Base-by-base conservation (phyloP, 2,888 invertebrate species). In the Torymus aiolomorphi region DNA sequence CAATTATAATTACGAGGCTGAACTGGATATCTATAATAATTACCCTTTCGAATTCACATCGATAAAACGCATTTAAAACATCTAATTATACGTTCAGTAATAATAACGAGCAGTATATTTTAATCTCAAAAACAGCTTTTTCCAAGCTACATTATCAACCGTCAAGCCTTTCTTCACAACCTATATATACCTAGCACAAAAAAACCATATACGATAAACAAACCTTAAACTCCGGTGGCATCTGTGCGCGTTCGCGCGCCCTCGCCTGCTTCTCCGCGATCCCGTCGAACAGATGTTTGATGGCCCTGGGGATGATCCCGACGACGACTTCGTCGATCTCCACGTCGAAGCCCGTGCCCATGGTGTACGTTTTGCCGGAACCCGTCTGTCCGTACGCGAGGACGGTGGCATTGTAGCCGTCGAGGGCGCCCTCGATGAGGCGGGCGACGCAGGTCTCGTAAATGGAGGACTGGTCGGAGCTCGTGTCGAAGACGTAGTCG, bases 381-480 rank as follows among this genome's bases (percentile, higher is more conserved):
- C 99, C 99, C 66, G 99, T 99, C 95, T 97, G 92, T 12, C 90
- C 90, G 63, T 90, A 90, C 0, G 99, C 99, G 86, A 99, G 93
- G 61, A 99, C 97, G 13, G 99, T 99, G 16, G 98, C 99, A 92
- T 99, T 99, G 92, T 97, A 98, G 78, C 99, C 99, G 87, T 97
- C 96, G 79, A 99, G 93, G 11, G 98, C 96, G 51, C 98, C 96
- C 84, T 97, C 96, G 84, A 99, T 96, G 78, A 99, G 93, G 74
- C 94, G 93, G 77, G 94, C 93, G 72, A 98, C 97, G 88, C 97
- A 97, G 13, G 93, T 93, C 65, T 95, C 93, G 90, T 98, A 99
- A 42, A 99, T 94, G 13, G 90, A 88, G 78, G 93, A 93, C 91
- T 98, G 99, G 73, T 91, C 91, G 62, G 94, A 92, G 76, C 92